Base-by-base conservation (phyloP, 2,113 vertebrate species). In the Grammomys dolichurus region DNA sequence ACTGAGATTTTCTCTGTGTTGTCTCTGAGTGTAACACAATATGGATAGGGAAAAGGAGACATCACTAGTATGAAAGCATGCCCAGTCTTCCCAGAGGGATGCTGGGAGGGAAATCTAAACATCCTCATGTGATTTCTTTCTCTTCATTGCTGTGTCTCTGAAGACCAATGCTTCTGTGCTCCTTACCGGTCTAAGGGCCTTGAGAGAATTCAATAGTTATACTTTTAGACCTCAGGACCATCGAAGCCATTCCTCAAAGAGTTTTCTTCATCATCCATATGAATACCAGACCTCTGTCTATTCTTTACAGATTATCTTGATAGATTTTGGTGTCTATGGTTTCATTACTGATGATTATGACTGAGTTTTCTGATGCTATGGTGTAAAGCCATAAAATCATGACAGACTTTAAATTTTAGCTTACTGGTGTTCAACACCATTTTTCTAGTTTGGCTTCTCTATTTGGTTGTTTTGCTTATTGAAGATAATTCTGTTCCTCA, bases 381-480 rank as follows among this genome's bases (percentile, higher is more conserved):
- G 1, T 73, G 13, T 92, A 67, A 77, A 91, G 48, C 36, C 63
- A 73, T 67, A 87, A 96, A 77, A 78, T 28, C 20, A n/a, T 40
- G 46, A 36, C 28, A 14, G 76, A 33, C 70, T 82, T 90, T 54
- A 56, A 81, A 77, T n/a, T 48, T 16, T 90, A 90, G 7, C 12
- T 63, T 81, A 73, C 40, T 93, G 81, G 33, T 56, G 56, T 85
- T 90, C 78, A 67, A 8, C 26, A 60, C n/a, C n/a, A 94, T 12
- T 54, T 31, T 54, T 51, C 76, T 86, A 85, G 84, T 78, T 93
- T 91, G n/a, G 24, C 19, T 84, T 73, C 72, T 73, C n/a, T 56
- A 67, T 88, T 96, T 90, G 76, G 26, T 43, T 81, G 51, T 28
- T 54, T 82, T 58, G 77, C 43, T 94, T 87, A 31, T 86, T 90